Conservation (phyloP, 2,888 invertebrate genomes). For the Ophioninae sp. region DNA sequence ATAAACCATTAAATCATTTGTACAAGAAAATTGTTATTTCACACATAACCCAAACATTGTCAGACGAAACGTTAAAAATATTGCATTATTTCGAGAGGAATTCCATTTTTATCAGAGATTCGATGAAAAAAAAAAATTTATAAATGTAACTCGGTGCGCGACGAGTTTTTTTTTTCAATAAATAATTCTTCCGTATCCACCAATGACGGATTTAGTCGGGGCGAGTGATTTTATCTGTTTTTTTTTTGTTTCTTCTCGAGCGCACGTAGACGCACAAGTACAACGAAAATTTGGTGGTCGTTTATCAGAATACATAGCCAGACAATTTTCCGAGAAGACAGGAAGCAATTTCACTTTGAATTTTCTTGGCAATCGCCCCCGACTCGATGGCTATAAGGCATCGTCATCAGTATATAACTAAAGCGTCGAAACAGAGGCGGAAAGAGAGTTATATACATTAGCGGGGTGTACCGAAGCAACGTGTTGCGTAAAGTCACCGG, state of each 20-base stretch:
- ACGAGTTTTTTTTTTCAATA: background rate
- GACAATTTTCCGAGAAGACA: constrained; percentile 74
- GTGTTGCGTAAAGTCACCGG: constrained; percentile 65
- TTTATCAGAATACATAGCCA: constrained; percentile 64
- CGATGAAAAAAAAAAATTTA: background rate
- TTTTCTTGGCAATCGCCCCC: constrained; percentile 72
- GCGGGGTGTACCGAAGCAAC: constrained; percentile 48
- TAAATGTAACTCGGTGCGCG: background rate
- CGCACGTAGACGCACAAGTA: background rate
- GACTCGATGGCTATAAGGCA: constrained; percentile 58
- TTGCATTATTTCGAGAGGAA: background rate
- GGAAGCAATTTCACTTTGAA: constrained; percentile 69
- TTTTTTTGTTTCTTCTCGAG: background rate
- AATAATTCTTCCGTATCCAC: background rate
- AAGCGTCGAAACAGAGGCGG: constrained; percentile 6
- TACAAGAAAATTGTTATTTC: no score
- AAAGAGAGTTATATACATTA: constrained; percentile 31
- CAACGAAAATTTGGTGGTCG: constrained; percentile 38
- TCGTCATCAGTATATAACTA: constrained; percentile 42
- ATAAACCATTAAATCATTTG: no score
- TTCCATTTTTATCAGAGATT: background rate
- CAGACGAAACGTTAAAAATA: background rate
- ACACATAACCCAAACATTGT: no score
- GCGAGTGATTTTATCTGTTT: background rate
- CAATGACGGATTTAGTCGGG: background rate